Evolutionary conservation across 1,140 invertebrate species (phyloP).

Genomic region (Diorhabda sublineata): DNA sequence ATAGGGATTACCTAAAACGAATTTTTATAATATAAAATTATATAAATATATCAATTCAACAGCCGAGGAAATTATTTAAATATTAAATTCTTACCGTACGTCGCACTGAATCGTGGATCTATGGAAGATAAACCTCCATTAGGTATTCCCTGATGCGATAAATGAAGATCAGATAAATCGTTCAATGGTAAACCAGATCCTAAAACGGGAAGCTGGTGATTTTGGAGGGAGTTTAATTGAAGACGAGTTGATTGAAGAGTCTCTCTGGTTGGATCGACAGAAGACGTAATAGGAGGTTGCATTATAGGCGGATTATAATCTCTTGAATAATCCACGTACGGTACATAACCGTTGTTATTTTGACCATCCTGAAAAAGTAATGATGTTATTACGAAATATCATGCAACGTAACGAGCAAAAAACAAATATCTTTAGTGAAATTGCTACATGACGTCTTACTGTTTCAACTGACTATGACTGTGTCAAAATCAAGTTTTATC

Average conservation of each 20-base stretch:
- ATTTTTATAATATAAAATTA: background rate
- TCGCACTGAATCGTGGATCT: conserved; percentile 80
- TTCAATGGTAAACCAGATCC: conserved; percentile 38
- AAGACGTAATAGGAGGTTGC: conserved; percentile 45
- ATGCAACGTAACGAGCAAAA: background rate
- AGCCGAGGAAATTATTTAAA: background rate
- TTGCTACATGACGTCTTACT: too few relatives aligned
- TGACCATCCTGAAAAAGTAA: conserved; percentile 61
- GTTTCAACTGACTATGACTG: too few relatives aligned
- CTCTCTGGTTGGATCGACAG: conserved; percentile 51
- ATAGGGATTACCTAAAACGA: conserved; percentile 60
- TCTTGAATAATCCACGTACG: conserved; percentile 78
- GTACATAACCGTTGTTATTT: conserved; percentile 84
- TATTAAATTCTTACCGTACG: conserved; percentile 58
- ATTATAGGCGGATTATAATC: conserved; percentile 76
- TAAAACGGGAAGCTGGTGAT: conserved; percentile 40
- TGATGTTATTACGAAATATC: background rate
- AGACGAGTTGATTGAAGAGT: conserved; percentile 48
- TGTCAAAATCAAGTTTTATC: too few relatives aligned
- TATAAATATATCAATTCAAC: background rate
- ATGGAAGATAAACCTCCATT: conserved; percentile 57
- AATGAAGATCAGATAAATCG: conserved; percentile 43
- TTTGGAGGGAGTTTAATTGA: conserved; percentile 46
- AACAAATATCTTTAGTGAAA: background rate
- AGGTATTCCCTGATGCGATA: conserved; percentile 49